A percentile compares a stretch with the other conserved stretches of the same genome.
Evolutionary conservation across 2,113 vertebrate species (phyloP).

Genomic region (Phylloscopus whistleri): DNA sequence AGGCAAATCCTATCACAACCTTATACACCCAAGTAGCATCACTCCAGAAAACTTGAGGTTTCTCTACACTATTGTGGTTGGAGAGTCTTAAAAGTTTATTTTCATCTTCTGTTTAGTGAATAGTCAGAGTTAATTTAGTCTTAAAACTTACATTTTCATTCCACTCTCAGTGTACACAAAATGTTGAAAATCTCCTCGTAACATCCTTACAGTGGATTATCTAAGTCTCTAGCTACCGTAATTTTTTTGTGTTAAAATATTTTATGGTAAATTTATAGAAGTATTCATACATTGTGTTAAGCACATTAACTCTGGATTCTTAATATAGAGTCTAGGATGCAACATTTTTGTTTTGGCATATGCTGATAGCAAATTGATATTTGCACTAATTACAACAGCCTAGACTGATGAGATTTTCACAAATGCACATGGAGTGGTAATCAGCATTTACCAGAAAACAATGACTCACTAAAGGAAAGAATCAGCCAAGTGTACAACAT

Average conservation of each 20-base stretch:
- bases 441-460: constrained; percentile 57
- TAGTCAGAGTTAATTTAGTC: background rate
- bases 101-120: background rate
- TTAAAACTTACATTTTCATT: background rate
- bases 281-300: background rate
- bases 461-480: constrained; percentile 44
- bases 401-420: background rate
- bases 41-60: background rate
- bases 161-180: background rate
- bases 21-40: background rate
- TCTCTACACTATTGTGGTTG: background rate
- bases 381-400: background rate
- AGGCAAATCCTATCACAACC: background rate
- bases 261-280: background rate
- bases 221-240: fast-evolving
- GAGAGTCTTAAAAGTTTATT: background rate
- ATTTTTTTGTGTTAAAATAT: background rate
- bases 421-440: background rate
- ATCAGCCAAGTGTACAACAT: constrained; percentile 17
- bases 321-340: background rate
- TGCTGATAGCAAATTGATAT: background rate
- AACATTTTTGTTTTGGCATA: background rate
- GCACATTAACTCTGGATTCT: background rate
- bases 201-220: background rate
- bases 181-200: background rate